Evolutionary conservation across 2,888 invertebrate genomes (phyloP).

Genomic region (Notodonta dromedarius): DNA sequence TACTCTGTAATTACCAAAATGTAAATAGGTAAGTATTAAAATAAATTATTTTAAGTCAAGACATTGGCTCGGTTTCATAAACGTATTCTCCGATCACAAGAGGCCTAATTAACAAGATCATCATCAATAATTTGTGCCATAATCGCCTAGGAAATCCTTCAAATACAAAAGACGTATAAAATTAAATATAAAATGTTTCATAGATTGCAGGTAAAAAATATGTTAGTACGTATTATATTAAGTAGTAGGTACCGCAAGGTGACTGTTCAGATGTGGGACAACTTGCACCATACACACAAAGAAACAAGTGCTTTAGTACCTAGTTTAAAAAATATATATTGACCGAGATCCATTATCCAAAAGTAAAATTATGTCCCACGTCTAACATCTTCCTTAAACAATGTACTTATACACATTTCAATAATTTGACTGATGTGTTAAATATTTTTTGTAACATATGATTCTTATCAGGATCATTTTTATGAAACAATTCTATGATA

Average conservation of each 20-base stretch:
- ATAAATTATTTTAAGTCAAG: conserved; percentile 32
- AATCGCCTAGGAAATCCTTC: not conserved
- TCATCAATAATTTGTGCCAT: not conserved
- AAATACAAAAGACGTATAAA: not conserved
- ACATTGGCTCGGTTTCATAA: conserved; percentile 37
- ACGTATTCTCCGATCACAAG: conserved; percentile 13
- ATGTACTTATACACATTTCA: too few relatives aligned
- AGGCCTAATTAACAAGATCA: not conserved
- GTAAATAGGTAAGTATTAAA: conserved; percentile 36
- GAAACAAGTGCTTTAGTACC: not conserved
- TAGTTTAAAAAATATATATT: too few relatives aligned
- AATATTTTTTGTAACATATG: not conserved
- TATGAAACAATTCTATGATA: not conserved
- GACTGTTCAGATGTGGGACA: not conserved
- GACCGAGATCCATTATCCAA: too few relatives aligned
- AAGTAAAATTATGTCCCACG: too few relatives aligned
- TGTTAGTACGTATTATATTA: not conserved
- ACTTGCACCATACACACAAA: not conserved
- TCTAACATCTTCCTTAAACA: too few relatives aligned
- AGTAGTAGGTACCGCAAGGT: not conserved
- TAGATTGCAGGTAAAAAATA: not conserved
- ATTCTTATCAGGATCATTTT: not conserved
- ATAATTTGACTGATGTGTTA: not conserved
- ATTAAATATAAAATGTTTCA: not conserved
- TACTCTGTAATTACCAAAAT: conserved; percentile 18